Base-by-base conservation (phyloP, 2,113 vertebrate species). In the Otocyon megalotis region DNA sequence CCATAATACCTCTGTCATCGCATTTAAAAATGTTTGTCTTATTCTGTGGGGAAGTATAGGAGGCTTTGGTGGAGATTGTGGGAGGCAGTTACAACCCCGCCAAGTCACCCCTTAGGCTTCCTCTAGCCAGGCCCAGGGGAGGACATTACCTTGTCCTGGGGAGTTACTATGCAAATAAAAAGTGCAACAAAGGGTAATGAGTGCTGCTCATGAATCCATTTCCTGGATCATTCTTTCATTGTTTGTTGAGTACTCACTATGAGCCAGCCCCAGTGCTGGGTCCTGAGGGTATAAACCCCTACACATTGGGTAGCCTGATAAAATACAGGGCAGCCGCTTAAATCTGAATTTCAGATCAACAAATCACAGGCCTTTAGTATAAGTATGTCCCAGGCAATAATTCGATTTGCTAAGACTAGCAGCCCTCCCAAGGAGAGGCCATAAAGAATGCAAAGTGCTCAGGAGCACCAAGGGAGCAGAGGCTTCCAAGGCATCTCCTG, bases 21-120 rank as follows among this genome's bases (percentile, higher is more conserved):
- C 35, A 28, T 63, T 84, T 72, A 58, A 28, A 92, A 58, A 80
- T 76, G 10, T 48, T 81, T 56, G 89, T 74, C 48, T 80, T 79
- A 53, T 74, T 37, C 58, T 14, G 32, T 3, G 8, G 17, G 24
- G 26, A 54, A 22, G 22, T 58, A 24, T 17, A 77, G 71, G 32
- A 67, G 54, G 17, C 77, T 14, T 26, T 50, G 26, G 65, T 20
- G 54, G 54, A 56, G 62, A 48, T 0, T 6, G 54, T 3, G 43
- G 71, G 63, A 88, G 37, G 26, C 28, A 86, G n/a, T 50, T 48
- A 17, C 35, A 48, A 8, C 17, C 12, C 32, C 22, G 3, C 26
- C 24, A 17, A 26, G 24, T 1, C 53, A 17, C 35, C 10, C 20
- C 71, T 1, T 16, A 0, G 10, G 77, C 88, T 62, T 28, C 32